Percentiles rank a stretch among this genome's conserved stretches.
Evolutionary conservation across 2,888 invertebrate species (phyloP).

Genomic region (Nephrotoma appendiculata): DNA sequence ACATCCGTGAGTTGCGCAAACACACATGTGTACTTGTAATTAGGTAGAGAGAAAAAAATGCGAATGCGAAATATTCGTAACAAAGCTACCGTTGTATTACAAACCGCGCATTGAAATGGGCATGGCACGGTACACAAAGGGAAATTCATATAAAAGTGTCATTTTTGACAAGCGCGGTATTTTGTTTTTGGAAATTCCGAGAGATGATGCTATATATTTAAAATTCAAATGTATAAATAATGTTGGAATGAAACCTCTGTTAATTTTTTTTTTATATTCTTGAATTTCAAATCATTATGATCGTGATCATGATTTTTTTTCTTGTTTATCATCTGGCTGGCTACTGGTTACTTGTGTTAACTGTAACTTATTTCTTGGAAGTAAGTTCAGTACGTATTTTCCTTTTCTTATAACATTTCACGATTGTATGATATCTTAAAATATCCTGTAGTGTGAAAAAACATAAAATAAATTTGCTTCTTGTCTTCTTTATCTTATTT

Average conservation of each 20-base stretch:
- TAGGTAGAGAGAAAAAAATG: too few species aligned
- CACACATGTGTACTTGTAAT: not conserved
- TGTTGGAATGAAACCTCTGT: too few species aligned
- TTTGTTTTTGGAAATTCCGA: not conserved
- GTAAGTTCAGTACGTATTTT: not conserved
- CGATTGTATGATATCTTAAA: not conserved
- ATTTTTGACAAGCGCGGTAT: not conserved
- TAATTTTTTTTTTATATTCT: too few species aligned
- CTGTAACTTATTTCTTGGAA: not conserved
- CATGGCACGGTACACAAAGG: not conserved
- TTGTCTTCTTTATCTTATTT: not conserved
- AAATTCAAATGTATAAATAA: too few species aligned
- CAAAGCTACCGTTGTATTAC: not conserved
- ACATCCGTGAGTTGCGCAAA: not conserved
- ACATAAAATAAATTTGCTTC: not conserved
- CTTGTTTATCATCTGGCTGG: not conserved
- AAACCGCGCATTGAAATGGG: too few species aligned
- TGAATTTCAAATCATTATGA: not conserved
- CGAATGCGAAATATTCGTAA: not conserved
- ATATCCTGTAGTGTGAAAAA: not conserved
- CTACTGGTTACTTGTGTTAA: not conserved
- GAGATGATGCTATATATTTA: not conserved
- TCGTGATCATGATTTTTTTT: not conserved
- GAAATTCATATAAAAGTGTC: not conserved
- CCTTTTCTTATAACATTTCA: not conserved